Conservation (phyloP, 2,113 vertebrate genomes). For the Vulpes lagopus region DNA sequence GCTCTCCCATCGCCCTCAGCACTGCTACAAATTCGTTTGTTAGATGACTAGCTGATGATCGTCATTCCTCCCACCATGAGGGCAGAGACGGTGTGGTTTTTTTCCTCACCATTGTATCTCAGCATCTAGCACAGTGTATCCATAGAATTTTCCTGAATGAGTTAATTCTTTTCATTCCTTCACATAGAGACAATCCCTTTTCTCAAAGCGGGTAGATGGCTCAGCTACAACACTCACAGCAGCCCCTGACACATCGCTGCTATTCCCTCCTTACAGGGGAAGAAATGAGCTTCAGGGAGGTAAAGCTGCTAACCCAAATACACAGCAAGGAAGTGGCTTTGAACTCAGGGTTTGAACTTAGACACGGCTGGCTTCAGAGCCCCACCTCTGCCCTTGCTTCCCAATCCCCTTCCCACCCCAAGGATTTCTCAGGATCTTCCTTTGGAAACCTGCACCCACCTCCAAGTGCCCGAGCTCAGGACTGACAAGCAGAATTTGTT, state of each 20-base stretch:
- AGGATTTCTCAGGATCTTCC: background rate
- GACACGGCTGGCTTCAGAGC: background rate
- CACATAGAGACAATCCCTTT: background rate
- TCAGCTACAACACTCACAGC: slow-evolving; percentile 4
- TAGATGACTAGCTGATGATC: background rate
- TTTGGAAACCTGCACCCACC: background rate
- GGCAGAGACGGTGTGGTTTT: background rate
- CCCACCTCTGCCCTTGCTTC: background rate
- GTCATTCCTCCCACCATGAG: background rate
- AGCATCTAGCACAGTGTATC: background rate
- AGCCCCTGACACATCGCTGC: background rate
- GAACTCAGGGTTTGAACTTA: background rate
- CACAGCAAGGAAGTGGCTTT: background rate
- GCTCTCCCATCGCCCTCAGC: background rate
- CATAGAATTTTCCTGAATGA: background rate
- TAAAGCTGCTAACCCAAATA: background rate
- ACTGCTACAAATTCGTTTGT: background rate
- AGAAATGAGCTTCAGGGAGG: background rate
- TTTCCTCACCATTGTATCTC: background rate
- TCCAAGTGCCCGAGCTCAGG: background rate
- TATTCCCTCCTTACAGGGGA: background rate
- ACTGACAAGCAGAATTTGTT: background rate
- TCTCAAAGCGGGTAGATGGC: background rate
- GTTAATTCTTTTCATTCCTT: background rate
- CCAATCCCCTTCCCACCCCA: background rate